Base-by-base conservation (phyloP, 2,888 invertebrate genomes). In the Chelonus formosanus region DNA sequence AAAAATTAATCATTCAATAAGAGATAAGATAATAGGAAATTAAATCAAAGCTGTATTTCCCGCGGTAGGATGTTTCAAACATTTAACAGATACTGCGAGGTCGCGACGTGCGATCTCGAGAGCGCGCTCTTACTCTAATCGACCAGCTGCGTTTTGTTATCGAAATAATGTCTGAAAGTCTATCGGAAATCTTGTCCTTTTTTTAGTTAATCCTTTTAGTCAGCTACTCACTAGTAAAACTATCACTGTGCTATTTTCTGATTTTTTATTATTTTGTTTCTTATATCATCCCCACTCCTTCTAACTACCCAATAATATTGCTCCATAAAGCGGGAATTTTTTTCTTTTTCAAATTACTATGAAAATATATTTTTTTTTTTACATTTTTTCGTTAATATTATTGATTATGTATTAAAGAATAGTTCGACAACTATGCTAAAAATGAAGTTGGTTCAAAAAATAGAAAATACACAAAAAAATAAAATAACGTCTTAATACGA, bases 161-260 rank as follows among this genome's bases (percentile, higher is more conserved):
- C 61, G 59, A 71, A 68, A 69, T 71, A 71, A 75, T 71, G 69
- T 75, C 75, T 73, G 74, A 62, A 74, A 76, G 71, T 73, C 74
- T 63, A 62, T 35, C 64, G 62, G 35, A 63, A 34, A 48, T 64
- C 62, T 67, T 34, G 34, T 44, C n/a, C 40, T 47, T 45, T 32
- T 6, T 34, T 8, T 32, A 5, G 45, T 10, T 7, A 10, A 4
- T 5, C 43, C 31, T 10, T 58, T 8, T 4, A 32, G 34, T 6
- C 58, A 32, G 5, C n/a, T n/a, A 45, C 35, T 10, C 35, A 10
- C 58, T 40, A 8, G 3, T 31, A 48, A n/a, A 48, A 48, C 31
- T 8, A 48, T 5, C 48, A 48, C 31, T 48, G 4, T 8, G 2
- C 3, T 48, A 5, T n/a, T 56, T 56, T 31, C 2, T 56, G 8